Evolutionary conservation across 2,797 vertebrate genomes (phyloP).

Genomic region (Pteropus rufus): DNA sequence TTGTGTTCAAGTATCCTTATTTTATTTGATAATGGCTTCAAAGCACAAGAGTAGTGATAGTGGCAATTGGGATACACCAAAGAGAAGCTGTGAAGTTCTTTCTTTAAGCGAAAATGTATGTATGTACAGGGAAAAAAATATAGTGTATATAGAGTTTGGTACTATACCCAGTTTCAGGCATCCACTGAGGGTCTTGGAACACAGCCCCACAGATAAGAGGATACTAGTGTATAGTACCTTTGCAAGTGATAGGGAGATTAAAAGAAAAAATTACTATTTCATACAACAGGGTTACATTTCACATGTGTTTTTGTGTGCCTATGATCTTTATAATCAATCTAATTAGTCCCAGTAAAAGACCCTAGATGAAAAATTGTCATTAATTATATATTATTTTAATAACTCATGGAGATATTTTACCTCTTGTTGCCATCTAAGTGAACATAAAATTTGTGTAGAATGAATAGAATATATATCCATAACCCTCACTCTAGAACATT

Average conservation of each 20-base stretch:
- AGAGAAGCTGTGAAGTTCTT: neutral
- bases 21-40: neutral
- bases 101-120: neutral
- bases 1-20: neutral
- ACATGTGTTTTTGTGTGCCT: neutral
- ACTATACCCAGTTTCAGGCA: neutral
- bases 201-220: neutral
- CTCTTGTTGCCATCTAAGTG: neutral
- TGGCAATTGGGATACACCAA: neutral
- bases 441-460: neutral
- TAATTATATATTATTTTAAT: slow-evolving; percentile 31
- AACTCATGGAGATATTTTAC: neutral
- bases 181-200: neutral
- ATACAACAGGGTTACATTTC: neutral
- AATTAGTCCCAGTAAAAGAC: neutral
- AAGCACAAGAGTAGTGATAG: neutral
- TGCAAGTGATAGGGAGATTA: neutral
- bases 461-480: neutral
- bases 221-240: neutral
- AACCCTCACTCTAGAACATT: neutral
- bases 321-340: neutral
- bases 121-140: neutral
- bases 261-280: slow-evolving; percentile 36
- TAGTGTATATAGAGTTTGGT: neutral
- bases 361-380: neutral